These are phyloP conservation scores for Tinea trinotella DNA, from an alignment of 2,888 invertebrate genomes.

Conservation along the genomic window DNA sequence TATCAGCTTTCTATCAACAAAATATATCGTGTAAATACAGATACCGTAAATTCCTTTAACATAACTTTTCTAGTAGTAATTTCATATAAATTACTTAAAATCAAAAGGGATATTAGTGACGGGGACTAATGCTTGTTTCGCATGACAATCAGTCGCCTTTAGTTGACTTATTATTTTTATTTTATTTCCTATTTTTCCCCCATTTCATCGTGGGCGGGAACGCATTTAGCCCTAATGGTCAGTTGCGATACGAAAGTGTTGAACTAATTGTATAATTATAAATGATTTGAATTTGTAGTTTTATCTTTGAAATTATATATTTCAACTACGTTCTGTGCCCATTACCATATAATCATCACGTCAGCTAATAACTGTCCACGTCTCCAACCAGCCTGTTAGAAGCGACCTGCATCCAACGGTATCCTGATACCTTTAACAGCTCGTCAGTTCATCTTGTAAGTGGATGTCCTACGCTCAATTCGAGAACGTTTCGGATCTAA, in stretches of 20 bases:
- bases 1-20: neutral
- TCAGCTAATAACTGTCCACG: too few relatives aligned
- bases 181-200: constrained; percentile 45
- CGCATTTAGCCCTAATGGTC: constrained; percentile 40
- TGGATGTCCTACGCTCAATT: too few relatives aligned
- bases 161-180: constrained; percentile 56
- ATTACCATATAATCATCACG: too few relatives aligned
- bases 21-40: constrained; percentile 1
- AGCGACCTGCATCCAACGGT: too few relatives aligned
- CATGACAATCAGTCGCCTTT: constrained; percentile 51
- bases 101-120: constrained; percentile 61
- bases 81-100: constrained; percentile 68
- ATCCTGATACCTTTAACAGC: too few relatives aligned
- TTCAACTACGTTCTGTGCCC: too few relatives aligned
- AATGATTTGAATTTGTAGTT: too few relatives aligned
- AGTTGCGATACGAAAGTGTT: neutral
- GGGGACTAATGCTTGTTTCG: constrained; percentile 59
- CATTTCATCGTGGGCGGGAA: constrained; percentile 43
- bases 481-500: too few relatives aligned
- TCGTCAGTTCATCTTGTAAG: too few relatives aligned
- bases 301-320: too few relatives aligned
- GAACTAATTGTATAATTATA: neutral
- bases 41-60: constrained; percentile 27
- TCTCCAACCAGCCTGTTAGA: too few relatives aligned
- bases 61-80: constrained; percentile 50